These are phyloP conservation scores for Rhinolophus sinicus DNA, from an alignment of 2,113 vertebrate genomes.

Conservation along the genomic window DNA sequence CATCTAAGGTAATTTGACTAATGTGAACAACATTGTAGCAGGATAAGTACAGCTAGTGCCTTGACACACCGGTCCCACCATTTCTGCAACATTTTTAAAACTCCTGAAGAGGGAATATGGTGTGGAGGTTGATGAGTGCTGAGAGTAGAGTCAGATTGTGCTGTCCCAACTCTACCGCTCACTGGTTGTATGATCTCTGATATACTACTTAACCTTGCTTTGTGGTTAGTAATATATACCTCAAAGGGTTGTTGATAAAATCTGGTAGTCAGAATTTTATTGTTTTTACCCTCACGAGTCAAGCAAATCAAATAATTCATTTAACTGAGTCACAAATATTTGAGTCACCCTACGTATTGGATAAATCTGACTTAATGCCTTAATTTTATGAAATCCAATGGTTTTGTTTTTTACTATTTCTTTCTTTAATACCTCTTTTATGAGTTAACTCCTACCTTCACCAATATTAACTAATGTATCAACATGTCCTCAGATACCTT, in stretches of 20 bases:
- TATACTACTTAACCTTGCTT: background rate
- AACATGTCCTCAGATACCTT: background rate
- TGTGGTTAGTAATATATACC: background rate
- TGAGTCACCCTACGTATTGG: background rate
- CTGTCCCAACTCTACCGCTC: background rate
- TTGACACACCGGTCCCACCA: background rate
- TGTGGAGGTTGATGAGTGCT: fast-evolving
- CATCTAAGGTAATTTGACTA: background rate
- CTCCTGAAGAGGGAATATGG: background rate
- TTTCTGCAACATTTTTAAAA: background rate
- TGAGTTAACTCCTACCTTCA: background rate
- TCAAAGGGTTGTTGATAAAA: background rate
- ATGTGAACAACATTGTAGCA: background rate
- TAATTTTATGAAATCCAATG: background rate
- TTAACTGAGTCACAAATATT: background rate
- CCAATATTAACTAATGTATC: background rate
- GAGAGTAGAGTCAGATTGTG: background rate
- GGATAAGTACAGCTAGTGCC: background rate
- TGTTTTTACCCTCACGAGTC: background rate
- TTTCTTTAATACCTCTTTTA: background rate
- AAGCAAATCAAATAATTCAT: constrained; percentile 9
- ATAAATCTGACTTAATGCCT: background rate
- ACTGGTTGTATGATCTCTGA: background rate
- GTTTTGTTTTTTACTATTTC: background rate
- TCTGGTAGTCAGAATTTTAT: background rate